Percentiles rank a stretch among this genome's conserved stretches.
Conservation (phyloP, 2,888 invertebrate species). For the Eulithis testata region DNA sequence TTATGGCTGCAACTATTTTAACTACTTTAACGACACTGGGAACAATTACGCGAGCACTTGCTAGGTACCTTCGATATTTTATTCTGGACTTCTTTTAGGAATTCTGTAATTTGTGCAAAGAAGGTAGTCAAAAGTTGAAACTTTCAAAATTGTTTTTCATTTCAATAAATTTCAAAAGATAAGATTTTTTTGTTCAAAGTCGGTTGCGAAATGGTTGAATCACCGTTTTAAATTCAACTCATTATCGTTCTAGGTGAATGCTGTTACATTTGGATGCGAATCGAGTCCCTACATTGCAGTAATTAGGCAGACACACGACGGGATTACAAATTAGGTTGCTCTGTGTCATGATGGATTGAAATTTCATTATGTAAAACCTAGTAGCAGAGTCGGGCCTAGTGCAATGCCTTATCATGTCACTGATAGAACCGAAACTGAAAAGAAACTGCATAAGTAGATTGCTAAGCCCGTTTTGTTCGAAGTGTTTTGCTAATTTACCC, state of each 20-base stretch:
- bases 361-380: constrained; percentile 58
- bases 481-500: too few species aligned
- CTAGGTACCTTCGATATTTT: background rate
- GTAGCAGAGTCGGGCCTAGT: constrained; percentile 3
- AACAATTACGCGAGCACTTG: constrained; percentile 47
- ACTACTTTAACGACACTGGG: constrained; percentile 46
- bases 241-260: background rate
- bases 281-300: constrained; percentile 13
- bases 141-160: too few species aligned
- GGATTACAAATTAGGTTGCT: constrained; percentile 47
- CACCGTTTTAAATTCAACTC: background rate
- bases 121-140: too few species aligned
- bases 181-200: too few species aligned
- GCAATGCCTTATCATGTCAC: too few species aligned
- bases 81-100: background rate
- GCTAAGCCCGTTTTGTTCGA: too few species aligned
- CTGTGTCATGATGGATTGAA: constrained; percentile 58
- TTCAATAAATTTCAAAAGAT: too few species aligned
- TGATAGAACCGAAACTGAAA: too few species aligned
- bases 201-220: too few species aligned
- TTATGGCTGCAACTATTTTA: constrained; percentile 44
- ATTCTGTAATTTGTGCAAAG: too few species aligned
- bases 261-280: constrained; percentile 16
- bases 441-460: too few species aligned
- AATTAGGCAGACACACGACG: constrained; percentile 25